Conservation (phyloP, 2,797 vertebrate genomes). For the Propithecus deckenii region DNA sequence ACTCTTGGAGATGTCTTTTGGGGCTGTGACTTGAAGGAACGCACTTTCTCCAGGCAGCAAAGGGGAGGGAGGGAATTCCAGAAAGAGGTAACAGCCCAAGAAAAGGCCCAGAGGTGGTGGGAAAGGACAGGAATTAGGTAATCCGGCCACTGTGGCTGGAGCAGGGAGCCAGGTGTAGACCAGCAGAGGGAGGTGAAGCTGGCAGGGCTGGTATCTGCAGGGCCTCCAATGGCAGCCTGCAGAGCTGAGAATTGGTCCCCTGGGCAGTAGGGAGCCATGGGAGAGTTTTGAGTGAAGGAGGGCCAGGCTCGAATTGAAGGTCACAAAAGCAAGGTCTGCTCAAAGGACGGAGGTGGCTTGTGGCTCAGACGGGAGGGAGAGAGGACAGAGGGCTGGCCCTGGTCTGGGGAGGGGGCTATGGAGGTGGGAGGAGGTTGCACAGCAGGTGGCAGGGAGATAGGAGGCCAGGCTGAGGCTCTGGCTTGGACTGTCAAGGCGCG, state of each 20-base stretch:
- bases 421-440: not conserved
- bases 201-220: not conserved
- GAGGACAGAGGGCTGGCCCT: not conserved
- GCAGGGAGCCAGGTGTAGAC: not conserved
- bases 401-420: not conserved
- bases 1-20: not conserved
- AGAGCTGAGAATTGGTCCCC: not conserved
- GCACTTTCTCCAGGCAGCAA: not conserved
- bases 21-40: not conserved
- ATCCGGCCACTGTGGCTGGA: not conserved
- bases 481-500: not conserved
- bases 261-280: not conserved
- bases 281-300: not conserved
- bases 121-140: not conserved
- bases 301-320: not conserved
- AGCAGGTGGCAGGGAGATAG: not conserved
- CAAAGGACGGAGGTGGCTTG: not conserved
- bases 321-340: not conserved
- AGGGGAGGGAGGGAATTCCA: not conserved
- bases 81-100: not conserved
- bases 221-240: too few relatives aligned
- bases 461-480: not conserved
- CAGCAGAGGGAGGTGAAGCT: not conserved
- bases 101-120: not conserved
- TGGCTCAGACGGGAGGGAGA: not conserved